Percentiles rank a stretch among this genome's conserved stretches.
Conservation (phyloP, 2,113 vertebrate genomes). For the Cyrtonyx montezumae region DNA sequence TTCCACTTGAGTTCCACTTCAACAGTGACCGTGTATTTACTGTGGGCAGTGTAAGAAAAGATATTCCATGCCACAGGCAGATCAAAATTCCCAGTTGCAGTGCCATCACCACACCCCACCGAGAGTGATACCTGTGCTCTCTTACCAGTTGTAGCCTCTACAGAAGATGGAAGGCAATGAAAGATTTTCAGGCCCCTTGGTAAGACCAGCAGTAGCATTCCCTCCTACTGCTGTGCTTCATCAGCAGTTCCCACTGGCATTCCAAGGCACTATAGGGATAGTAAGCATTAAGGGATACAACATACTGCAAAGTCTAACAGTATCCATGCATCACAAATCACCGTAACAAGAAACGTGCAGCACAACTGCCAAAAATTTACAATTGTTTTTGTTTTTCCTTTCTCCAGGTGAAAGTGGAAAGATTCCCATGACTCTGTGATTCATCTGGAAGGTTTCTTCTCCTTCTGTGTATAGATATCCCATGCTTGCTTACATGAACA, state of each 20-base stretch:
- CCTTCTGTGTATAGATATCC: background rate
- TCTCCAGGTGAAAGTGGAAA: slow-evolving; percentile 13
- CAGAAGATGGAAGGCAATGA: background rate
- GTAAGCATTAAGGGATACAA: slow-evolving; percentile 37
- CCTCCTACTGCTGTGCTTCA: background rate
- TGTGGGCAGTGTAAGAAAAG: background rate
- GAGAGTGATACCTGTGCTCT: background rate
- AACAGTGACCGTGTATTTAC: background rate
- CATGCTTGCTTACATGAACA: background rate
- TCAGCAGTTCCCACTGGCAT: background rate
- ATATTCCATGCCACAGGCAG: background rate
- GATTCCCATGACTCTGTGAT: background rate
- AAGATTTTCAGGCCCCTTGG: background rate
- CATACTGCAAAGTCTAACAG: slow-evolving; percentile 28
- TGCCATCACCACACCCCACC: background rate
- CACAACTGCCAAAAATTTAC: slow-evolving; percentile 49
- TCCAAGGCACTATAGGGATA: slow-evolving; percentile 3
- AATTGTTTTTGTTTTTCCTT: background rate
- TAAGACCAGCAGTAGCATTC: background rate
- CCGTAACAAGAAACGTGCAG: slow-evolving; percentile 32
- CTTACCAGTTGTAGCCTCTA: background rate
- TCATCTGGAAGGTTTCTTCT: slow-evolving; percentile 9
- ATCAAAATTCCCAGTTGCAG: background rate
- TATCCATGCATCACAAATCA: slow-evolving; percentile 52
- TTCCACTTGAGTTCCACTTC: background rate